Evolutionary conservation across 2,888 invertebrate species (phyloP), one percentile per base, ranked within the genome.

Genomic region (Sicus ferrugineus): DNA sequence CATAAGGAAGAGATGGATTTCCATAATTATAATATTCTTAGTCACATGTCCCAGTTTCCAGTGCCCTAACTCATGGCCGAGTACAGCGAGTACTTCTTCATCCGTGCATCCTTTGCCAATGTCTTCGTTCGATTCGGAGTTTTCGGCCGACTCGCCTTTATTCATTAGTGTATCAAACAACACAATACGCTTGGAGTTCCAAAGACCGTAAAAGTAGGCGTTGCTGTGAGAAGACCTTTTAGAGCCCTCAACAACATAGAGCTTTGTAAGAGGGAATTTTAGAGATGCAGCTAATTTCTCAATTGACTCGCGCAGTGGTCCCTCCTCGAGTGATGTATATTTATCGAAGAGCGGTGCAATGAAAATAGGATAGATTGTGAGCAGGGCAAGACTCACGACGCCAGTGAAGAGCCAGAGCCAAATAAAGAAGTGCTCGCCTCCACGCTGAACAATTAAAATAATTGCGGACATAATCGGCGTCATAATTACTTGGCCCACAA

Each of bases 321-420:
- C 98, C 73, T 97, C 94, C n/a, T 96, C 94, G 69, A 99, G 86
- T 0, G 97, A 96, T 1, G 95, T 93, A 86, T 97, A 99, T 82
- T 96, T 98, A 86, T 99, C 98, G 86, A 99, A 99, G 30, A 98
- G 87, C 2, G 99, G 98, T 3, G 98, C 98, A 80, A 99, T 98
- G 67, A 95, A 92, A 77, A 97, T 93, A 16, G 98, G 98, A 86
- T 98, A 98, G 70, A 95, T 88, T 7, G 96, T 95, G 80, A 97
- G 88, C 72, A 98, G 85, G 72, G 96, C 83, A 75, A 99, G 86
- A 7, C 93, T 91, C 26, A 95, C 90, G 7, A 92, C 83, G 46
- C 96, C 92, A 9, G 93, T 90, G 83, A 98, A 97, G 2, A 93
- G 81, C 98, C 98, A 99, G n/a, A 98, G 87, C 90, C 96, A 98